Base-by-base conservation (phyloP, 1,140 invertebrate genomes). In the Dinoponera quadriceps region DNA sequence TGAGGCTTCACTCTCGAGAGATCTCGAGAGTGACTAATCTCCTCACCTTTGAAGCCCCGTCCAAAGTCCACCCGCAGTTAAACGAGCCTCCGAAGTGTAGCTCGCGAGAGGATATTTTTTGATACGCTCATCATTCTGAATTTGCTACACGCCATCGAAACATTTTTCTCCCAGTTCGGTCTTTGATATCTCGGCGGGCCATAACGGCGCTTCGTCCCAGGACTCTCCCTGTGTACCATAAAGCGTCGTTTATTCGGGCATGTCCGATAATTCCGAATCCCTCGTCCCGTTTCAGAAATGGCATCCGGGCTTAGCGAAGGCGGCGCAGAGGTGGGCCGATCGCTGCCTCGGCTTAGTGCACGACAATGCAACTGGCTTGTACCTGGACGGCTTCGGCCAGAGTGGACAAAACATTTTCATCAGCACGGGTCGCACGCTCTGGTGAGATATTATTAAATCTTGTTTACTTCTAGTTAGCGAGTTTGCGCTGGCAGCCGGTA, bases 381-480 rank as follows among this genome's bases (percentile, higher is more conserved):
- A 95, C 84, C 95, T 96, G 9, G 95, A 96, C 57, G 94, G 95
- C 68, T 96, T 96, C 84, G 97, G 97, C 22, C 93, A 95, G 38
- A 98, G 97, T 91, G 97, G 97, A 25, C 97, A 98, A 92, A 98
- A 98, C 92, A 97, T 98, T 75, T 98, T 98, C 91, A 96, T 97
- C 18, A 95, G 97, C n/a, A 96, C 96, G 3, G 96, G 96, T 69
- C 96, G 96, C 94, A 97, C 97, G 55, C 97, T 97, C 38, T 98
- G 97, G 97, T 98, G 94, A 95, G 94, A 92, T 85, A 73, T 57
- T 68, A 44, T 66, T 20, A 57, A 82, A 29, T 38, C 9, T 55
- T 54, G 71, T 77, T 68, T 59, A 59, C 68, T 55, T 62, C 51
- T 74, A 60, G 78, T 85, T 85, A 69, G 55, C 55, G 29, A 74